These are phyloP conservation scores for Laothoe populi DNA, from an alignment of 2,888 invertebrate species.

Conservation along the genomic window DNA sequence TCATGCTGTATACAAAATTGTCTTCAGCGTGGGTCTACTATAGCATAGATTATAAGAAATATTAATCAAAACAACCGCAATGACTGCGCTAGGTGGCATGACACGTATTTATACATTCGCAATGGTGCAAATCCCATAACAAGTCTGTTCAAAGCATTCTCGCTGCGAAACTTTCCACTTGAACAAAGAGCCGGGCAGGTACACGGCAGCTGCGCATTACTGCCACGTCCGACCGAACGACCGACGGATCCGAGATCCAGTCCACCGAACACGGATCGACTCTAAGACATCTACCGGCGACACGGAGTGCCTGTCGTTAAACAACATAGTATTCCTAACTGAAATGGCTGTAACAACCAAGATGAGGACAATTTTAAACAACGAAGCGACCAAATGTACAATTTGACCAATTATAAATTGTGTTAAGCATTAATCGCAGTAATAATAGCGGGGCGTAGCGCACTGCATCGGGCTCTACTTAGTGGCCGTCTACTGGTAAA, in stretches of 20 bases:
- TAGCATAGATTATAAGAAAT: no score
- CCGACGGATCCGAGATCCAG: conserved; percentile 30
- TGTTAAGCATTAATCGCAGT: conserved; percentile 51
- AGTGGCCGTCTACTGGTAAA: conserved; percentile 52
- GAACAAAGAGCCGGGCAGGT: conserved; percentile 78
- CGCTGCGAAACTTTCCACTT: conserved; percentile 65
- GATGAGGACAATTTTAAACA: conserved; percentile 56
- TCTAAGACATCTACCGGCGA: conserved; percentile 45
- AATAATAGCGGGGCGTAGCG: conserved; percentile 36
- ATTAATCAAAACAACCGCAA: no score
- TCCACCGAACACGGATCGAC: conserved; percentile 43
- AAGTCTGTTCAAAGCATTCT: conserved; percentile 57
- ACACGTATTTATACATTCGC: conserved; percentile 29
- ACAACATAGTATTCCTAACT: conserved; percentile 58
- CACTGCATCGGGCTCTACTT: conserved; percentile 32
- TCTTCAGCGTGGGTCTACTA: no score
- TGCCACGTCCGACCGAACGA: conserved; percentile 50
- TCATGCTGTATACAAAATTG: no score
- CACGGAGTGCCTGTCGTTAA: conserved; percentile 33
- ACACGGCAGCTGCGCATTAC: conserved; percentile 75
- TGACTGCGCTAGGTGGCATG: conserved; percentile 3
- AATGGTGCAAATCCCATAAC: conserved; percentile 48
- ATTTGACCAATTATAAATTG: conserved; percentile 47
- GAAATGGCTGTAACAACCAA: conserved; percentile 75
- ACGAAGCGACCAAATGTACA: conserved; percentile 44